These are phyloP conservation scores for Drosophila quasianomalipes DNA, from an alignment of 2,888 invertebrate genomes.

Conservation along the genomic window DNA sequence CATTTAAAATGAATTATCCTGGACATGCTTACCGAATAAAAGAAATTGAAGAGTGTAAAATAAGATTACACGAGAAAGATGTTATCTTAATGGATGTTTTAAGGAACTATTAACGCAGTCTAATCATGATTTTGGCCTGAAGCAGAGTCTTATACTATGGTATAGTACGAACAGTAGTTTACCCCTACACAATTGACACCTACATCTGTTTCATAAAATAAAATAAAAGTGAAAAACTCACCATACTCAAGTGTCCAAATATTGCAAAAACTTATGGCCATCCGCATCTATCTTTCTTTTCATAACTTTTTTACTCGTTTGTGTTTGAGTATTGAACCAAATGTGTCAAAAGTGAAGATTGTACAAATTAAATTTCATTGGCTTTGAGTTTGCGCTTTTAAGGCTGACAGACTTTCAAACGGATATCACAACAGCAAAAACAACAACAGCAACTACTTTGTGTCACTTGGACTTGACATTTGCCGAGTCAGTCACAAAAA, in stretches of 20 bases:
- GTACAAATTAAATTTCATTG: constrained; percentile 45
- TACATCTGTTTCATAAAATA: constrained; percentile 4
- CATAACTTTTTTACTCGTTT: background rate
- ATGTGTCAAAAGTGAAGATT: constrained; percentile 48
- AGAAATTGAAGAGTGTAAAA: too few relatives aligned
- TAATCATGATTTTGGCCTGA: too few relatives aligned
- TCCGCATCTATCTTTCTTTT: background rate
- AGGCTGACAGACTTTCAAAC: constrained; percentile 35
- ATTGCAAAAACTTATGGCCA: constrained; percentile 4
- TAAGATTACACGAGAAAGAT: too few relatives aligned
- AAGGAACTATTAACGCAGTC: too few relatives aligned
- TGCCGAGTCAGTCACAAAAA: constrained; percentile 24
- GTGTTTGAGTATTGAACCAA: constrained; percentile 24
- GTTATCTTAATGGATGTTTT: too few relatives aligned
- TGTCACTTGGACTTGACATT: constrained; percentile 66
- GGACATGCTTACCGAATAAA: background rate
- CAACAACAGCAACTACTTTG: constrained; percentile 43
- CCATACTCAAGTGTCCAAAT: constrained; percentile 8
- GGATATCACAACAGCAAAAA: constrained; percentile 8
- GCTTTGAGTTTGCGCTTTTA: constrained; percentile 33
- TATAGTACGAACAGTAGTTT: too few relatives aligned
- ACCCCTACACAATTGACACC: background rate
- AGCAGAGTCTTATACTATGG: too few relatives aligned
- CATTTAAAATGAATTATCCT: background rate
- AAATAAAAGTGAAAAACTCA: constrained; percentile 25